Conservation (phyloP, 2,113 vertebrate species). For the Zapus hudsonius region DNA sequence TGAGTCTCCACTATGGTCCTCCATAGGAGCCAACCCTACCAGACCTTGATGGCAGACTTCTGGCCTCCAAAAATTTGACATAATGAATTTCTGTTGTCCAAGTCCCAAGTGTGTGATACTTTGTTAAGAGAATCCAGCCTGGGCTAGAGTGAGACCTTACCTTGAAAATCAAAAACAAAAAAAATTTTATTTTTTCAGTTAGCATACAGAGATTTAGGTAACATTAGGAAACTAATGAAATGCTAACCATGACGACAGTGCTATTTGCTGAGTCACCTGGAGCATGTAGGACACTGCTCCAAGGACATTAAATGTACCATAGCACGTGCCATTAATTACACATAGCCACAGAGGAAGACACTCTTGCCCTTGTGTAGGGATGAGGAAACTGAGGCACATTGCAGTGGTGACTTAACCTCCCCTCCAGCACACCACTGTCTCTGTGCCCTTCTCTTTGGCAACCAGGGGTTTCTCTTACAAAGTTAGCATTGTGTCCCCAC, state of each 20-base stretch:
- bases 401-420: neutral
- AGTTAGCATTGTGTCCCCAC: neutral
- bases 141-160: no score
- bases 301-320: no score
- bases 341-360: neutral
- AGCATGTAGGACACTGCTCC: no score
- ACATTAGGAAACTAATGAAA: neutral
- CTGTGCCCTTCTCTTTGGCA: neutral
- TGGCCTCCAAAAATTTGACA: neutral
- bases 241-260: neutral
- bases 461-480: neutral
- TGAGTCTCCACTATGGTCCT: neutral
- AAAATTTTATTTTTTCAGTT: no score
- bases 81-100: neutral
- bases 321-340: neutral
- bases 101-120: neutral
- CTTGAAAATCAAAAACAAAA: no score
- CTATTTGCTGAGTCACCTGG: no score
- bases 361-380: neutral
- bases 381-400: neutral
- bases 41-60: neutral
- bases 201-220: no score
- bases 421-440: no score
- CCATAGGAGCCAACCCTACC: neutral
- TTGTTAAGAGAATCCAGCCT: no score